Base-by-base conservation (phyloP, 2,113 vertebrate genomes). In the Hippocampus comes region DNA sequence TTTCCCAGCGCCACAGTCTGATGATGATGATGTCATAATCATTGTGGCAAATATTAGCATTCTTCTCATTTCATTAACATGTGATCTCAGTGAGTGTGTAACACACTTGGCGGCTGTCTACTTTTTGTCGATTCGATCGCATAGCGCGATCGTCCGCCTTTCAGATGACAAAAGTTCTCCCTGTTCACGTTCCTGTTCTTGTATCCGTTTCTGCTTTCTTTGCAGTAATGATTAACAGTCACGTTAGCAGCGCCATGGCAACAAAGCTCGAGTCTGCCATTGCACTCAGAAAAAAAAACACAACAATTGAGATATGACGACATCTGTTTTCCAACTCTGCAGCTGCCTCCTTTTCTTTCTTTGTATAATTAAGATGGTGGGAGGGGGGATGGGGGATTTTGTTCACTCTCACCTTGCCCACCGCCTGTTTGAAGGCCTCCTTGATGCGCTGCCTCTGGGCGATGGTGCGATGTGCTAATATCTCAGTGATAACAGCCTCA, bases 401-500 rank as follows among this genome's bases (percentile, higher is more conserved):
- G 21, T 25, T 63, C 5, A 71, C 15, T 42, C 79, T 86, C 91
- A 98, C 97, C 95, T 96, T 96, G 80, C 97, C 97, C 1, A 97
- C 91, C 0, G 76, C 74, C 67, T 87, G 87, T 81, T 99, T 99
- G 61, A 92, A 99, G 65, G 92, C 84, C 17, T 93, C 93, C 81
- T 94, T 93, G 76, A 99, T 96, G 63, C 95, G 93, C 92, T 97
- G 96, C 49, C 97, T 94, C 56, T 99, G 97, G 72, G 94, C 92
- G 0, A 86, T 79, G 0, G 89, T 95, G 14, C 96, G 91, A 42
- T 90, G 92, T 27, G 94, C 86, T 5, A 99, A 30, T 66, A 92
- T 72, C 0, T 91, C 86, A 1, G 88, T 94, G 75, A 99, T 86
- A 38, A 91, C 83, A 0, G 94, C 93, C 89, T 99, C 97, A 63